These are phyloP conservation scores for Valencia hispanica DNA, from an alignment of 2,797 vertebrate species.

Conservation along the genomic window DNA sequence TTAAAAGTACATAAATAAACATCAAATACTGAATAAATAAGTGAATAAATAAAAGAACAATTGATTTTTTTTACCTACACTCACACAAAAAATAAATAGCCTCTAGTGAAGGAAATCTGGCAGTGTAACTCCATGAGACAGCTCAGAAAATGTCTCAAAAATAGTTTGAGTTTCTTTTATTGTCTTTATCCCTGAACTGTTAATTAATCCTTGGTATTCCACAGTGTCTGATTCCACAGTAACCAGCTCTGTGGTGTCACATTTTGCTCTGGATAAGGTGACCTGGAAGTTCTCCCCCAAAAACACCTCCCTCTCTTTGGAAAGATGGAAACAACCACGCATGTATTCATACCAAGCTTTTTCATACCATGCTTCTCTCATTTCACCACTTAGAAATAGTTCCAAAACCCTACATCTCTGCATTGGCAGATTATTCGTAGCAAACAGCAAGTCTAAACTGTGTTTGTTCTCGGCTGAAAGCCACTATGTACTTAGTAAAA, in stretches of 20 bases:
- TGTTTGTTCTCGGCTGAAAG: constrained; percentile 35
- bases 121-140: constrained; percentile 56
- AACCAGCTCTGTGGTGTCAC: constrained; percentile 74
- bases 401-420: constrained; percentile 23
- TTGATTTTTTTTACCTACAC: constrained; percentile 61
- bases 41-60: constrained; percentile 78
- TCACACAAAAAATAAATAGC: constrained; percentile 75
- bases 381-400: not conserved
- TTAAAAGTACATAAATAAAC: constrained; percentile 80
- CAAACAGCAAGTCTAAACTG: constrained; percentile 53
- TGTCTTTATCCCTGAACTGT: constrained; percentile 57
- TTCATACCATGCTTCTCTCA: constrained; percentile 9
- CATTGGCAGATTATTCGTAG: constrained; percentile 31
- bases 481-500: constrained; percentile 37
- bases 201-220: constrained; percentile 44
- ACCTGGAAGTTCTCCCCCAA: constrained; percentile 41
- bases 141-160: constrained; percentile 54
- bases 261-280: constrained; percentile 48
- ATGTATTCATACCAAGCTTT: constrained; percentile 54
- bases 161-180: constrained; percentile 42
- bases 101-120: constrained; percentile 64
- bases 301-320: constrained; percentile 34
- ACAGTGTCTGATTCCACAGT: constrained; percentile 66
- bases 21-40: constrained; percentile 84
- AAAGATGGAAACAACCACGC: constrained; percentile 61